Conservation (phyloP, 2,113 vertebrate species). For the Crotalus helleri region DNA sequence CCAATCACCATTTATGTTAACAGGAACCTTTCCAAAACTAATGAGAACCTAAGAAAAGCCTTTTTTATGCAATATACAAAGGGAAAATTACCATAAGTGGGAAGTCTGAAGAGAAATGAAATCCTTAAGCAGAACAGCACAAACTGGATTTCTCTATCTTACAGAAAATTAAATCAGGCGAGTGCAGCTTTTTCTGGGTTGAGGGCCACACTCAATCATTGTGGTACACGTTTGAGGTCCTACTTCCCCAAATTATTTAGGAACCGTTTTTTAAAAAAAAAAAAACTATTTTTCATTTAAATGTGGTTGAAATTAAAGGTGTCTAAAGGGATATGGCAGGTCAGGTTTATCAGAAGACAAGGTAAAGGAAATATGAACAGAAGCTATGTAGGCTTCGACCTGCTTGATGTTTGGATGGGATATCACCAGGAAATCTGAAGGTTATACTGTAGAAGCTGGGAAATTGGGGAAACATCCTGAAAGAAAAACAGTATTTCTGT, state of each 20-base stretch:
- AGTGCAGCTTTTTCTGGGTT: not conserved
- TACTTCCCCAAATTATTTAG: not conserved
- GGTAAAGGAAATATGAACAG: not conserved
- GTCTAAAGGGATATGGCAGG: not conserved
- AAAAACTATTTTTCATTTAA: not conserved
- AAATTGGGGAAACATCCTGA: not conserved
- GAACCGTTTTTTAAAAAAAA: not conserved
- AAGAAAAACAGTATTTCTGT: not conserved
- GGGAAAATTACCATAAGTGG: not conserved
- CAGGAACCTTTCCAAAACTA: not conserved
- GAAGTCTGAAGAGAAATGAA: not conserved
- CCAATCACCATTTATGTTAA: slow-evolving; percentile 4
- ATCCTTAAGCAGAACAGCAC: not conserved
- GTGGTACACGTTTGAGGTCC: not conserved
- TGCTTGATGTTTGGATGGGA: not conserved
- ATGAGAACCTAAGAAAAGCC: not conserved
- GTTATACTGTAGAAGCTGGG: not conserved
- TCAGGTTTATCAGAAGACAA: not conserved
- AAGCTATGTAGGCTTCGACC: not conserved
- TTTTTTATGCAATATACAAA: not conserved
- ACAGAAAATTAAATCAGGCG: not conserved
- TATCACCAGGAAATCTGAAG: not conserved
- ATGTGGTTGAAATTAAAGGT: not conserved
- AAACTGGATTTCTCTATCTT: not conserved
- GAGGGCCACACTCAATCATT: not conserved